Percentiles rank a stretch among this genome's conserved stretches.
Conservation (phyloP, 2,797 vertebrate species). For the Argyrosomus regius region DNA sequence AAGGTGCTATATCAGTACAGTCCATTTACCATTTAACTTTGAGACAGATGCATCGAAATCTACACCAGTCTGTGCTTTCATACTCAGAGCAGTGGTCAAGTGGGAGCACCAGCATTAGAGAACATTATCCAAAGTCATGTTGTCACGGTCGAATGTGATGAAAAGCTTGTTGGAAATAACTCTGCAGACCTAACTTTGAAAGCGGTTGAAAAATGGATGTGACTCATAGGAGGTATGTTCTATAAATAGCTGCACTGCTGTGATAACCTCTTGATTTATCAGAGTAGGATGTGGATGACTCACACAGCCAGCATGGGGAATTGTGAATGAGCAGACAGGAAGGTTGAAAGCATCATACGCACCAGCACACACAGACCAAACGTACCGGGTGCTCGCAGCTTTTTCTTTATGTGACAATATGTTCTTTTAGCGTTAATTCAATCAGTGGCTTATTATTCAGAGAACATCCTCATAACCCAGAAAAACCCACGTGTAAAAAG, state of each 20-base stretch:
- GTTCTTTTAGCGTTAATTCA: constrained; percentile 24
- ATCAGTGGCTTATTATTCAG: neutral
- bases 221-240: constrained; percentile 64
- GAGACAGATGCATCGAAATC: constrained; percentile 15
- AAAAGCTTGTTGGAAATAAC: constrained; percentile 65
- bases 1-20: too few relatives aligned
- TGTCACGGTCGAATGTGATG: constrained; percentile 51
- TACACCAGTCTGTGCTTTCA: constrained; percentile 15
- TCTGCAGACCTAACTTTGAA: constrained; percentile 62
- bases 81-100: constrained; percentile 15
- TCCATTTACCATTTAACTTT: too few relatives aligned
- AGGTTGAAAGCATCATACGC: constrained; percentile 21
- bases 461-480: constrained; percentile 8
- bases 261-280: constrained; percentile 85
- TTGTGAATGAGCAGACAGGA: constrained; percentile 61
- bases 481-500: constrained; percentile 1
- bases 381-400: neutral
- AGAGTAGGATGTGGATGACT: constrained; percentile 81
- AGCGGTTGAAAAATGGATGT: constrained; percentile 76
- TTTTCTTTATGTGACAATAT: constrained; percentile 12
- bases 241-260: constrained; percentile 80
- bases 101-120: constrained; percentile 12
- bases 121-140: constrained; percentile 48
- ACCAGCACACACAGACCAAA: neutral
- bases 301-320: constrained; percentile 68